Evolutionary conservation across 2,888 invertebrate species (phyloP), one percentile per base, ranked within the genome.

Genomic region (Sinelater perroti): DNA sequence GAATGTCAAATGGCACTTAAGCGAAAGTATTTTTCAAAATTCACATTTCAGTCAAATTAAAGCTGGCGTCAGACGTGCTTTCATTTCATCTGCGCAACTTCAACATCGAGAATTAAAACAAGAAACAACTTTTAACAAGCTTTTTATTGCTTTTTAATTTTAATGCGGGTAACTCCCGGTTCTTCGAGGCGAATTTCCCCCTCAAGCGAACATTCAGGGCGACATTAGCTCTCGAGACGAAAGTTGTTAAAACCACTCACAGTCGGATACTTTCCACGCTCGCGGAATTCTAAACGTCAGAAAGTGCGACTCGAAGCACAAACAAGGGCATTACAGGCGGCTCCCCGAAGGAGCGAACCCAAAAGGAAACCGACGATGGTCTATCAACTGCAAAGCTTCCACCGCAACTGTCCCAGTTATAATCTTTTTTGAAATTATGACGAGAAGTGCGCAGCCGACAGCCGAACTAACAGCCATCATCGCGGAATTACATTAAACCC

Each of bases 231-330:
- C 40, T 24, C 24, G 24, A 35, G 35, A 35, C 35, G 8, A 24
- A 40, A 40, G 24, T 40, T 40, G 40, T 24, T 40, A 40, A 40
- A 40, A 40, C 40, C 40, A 21, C 40, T 40, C 40, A 24, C 40
- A 21, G 24, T 40, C 40, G 16, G 40, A 24, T 40, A 13, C 24
- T 21, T 20, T 20, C 14, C 11, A 40, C 40, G 40, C 40, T 13
- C 7, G 14, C 21, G 40, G 40, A 40, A 40, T 40, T 40, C 24
- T 14, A 40, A 40, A 40, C 13, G 40, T 40, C 38, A 38, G 11
- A 40, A 40, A 40, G 20, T 40, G 14, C 40, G 40, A 38, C 13
- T 20, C 10, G 11, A 13, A 38, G 38, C 18, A 10, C 18, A 21
- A 38, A 6, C 21, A 24, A 14, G 24, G 40, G 40, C n/a, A 40